Percentiles rank a stretch among this genome's conserved stretches.
These are phyloP conservation scores for Paradisaea rubra DNA, from an alignment of 2,113 vertebrate species.

Conservation along the genomic window DNA sequence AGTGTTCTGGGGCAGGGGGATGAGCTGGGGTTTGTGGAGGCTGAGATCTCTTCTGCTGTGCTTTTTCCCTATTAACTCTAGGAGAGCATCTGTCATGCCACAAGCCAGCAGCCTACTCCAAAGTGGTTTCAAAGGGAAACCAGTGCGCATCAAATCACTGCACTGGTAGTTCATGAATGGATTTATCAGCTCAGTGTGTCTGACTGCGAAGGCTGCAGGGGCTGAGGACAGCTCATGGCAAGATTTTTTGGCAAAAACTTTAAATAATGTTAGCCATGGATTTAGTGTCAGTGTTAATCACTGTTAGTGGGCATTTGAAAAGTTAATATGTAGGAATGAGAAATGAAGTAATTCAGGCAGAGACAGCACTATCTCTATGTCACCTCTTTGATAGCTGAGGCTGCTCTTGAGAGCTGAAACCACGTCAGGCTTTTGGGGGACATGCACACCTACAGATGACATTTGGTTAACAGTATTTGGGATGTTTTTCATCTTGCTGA, in stretches of 20 bases:
- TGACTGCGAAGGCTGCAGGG: neutral
- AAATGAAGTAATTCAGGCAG: neutral
- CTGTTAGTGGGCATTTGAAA: conserved; percentile 2
- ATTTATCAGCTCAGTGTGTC: neutral
- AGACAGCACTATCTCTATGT: neutral
- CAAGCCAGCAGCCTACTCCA: neutral
- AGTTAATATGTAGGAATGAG: neutral
- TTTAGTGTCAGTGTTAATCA: neutral
- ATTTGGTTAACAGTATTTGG: neutral
- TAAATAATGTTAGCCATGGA: neutral
- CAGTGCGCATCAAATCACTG: neutral
- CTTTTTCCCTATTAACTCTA: neutral
- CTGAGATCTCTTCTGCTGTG: neutral
- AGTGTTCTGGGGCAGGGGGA: neutral
- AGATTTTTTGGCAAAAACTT: neutral
- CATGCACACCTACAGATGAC: neutral
- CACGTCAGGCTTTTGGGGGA: neutral
- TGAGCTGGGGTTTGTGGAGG: neutral
- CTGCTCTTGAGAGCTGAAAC: neutral
- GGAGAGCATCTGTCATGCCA: accelerated
- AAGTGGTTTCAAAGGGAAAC: neutral
- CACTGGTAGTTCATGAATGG: neutral
- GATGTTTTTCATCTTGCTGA: neutral
- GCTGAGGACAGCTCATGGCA: neutral
- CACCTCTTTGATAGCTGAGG: neutral